Evolutionary conservation across 2,113 vertebrate species (phyloP).

Genomic region (Amblyornis subalaris): DNA sequence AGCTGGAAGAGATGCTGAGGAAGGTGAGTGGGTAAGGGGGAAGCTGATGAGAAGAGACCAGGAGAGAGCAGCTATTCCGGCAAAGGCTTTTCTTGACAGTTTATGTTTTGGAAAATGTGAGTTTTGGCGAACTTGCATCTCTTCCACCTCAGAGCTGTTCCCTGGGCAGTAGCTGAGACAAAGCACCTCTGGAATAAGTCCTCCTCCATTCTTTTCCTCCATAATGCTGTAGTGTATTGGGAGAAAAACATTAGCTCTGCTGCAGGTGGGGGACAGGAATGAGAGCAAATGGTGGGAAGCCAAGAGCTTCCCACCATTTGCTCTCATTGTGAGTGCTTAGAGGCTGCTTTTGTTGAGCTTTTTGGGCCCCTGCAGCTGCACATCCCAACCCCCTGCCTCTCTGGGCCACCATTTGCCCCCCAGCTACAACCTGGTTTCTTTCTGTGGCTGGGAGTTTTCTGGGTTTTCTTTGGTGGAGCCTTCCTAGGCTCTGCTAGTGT

Average conservation of each 20-base stretch:
- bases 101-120: neutral
- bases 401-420: neutral
- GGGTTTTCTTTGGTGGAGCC: neutral
- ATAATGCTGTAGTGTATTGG: neutral
- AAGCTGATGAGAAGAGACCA: constrained; percentile 1
- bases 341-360: neutral
- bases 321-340: neutral
- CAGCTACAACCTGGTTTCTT: neutral
- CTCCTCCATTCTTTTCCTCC: neutral
- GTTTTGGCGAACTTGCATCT: neutral
- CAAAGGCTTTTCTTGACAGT: constrained; percentile 20
- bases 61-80: neutral
- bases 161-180: neutral
- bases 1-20: neutral
- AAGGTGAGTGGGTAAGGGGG: neutral
- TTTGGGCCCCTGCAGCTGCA: neutral
- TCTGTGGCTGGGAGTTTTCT: neutral
- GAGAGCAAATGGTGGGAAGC: neutral
- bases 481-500: neutral
- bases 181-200: neutral
- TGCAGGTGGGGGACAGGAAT: neutral
- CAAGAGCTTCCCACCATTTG: neutral
- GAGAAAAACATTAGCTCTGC: neutral
- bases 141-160: neutral
- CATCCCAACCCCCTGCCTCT: neutral